Evolutionary conservation across 2,113 vertebrate genomes (phyloP).

Genomic region (Eidolon helvum): DNA sequence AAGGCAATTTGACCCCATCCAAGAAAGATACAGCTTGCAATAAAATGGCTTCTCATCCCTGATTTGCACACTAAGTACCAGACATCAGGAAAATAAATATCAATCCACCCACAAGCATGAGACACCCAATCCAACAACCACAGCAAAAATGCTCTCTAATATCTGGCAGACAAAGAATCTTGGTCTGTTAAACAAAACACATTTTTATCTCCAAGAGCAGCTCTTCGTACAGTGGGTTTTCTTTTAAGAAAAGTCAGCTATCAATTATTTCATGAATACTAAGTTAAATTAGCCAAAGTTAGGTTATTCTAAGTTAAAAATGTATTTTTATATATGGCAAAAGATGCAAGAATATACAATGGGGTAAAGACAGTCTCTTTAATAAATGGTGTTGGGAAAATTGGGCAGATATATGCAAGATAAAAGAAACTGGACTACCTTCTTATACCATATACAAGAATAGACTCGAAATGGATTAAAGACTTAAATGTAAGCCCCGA

Average conservation of each 20-base stretch:
- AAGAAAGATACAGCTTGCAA: slow-evolving; percentile 30
- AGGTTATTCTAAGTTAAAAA: slow-evolving; percentile 40
- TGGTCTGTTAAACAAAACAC: slow-evolving; percentile 35
- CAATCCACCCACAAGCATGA: slow-evolving; percentile 36
- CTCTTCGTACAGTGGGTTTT: slow-evolving; percentile 19
- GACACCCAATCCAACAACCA: not conserved
- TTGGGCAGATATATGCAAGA: too few species aligned
- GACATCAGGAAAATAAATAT: slow-evolving; percentile 54
- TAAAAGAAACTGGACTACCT: too few species aligned
- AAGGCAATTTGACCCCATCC: slow-evolving; percentile 17
- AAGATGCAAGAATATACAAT: too few species aligned
- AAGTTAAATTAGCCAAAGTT: not conserved
- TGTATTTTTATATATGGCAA: not conserved
- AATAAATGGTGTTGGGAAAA: too few species aligned
- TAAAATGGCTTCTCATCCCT: slow-evolving; percentile 34
- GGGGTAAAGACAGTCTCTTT: too few species aligned
- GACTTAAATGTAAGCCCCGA: too few species aligned
- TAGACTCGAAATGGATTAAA: too few species aligned
- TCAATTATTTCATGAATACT: slow-evolving; percentile 19
- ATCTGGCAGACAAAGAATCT: not conserved
- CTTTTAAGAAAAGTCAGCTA: not conserved
- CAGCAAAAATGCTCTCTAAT: slow-evolving; percentile 40
- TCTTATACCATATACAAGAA: too few species aligned
- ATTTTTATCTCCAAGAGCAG: slow-evolving; percentile 25
- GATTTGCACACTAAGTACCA: not conserved